Conservation (phyloP, 2,888 invertebrate genomes). For the Cataglyphis albicans region DNA sequence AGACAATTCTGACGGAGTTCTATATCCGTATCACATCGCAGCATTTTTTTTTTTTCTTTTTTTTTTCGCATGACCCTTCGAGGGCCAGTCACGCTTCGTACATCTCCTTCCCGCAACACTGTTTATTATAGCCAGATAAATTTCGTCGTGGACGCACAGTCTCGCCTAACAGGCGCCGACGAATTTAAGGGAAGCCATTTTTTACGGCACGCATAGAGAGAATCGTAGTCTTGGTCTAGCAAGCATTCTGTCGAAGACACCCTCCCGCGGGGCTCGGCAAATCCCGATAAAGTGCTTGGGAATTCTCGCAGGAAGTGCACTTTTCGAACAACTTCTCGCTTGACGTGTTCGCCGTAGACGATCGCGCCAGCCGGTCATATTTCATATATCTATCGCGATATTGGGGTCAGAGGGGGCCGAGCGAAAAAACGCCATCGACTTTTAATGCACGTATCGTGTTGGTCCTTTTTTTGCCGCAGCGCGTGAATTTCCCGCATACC, state of each 20-base stretch:
- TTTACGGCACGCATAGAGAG: conserved; percentile 41
- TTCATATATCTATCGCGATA: conserved; percentile 61
- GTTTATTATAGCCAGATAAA: conserved; percentile 43
- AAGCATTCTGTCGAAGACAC: conserved; percentile 64
- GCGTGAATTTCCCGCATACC: conserved; percentile 33
- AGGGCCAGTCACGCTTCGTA: conserved; percentile 25
- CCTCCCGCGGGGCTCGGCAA: conserved; percentile 60
- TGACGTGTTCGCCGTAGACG: conserved; percentile 73
- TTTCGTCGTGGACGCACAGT: conserved; percentile 26
- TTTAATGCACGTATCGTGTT: conserved; percentile 62
- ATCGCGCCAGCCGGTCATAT: conserved; percentile 56
- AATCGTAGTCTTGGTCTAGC: conserved; percentile 77
- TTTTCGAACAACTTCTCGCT: conserved; percentile 70
- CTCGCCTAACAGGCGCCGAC: conserved; percentile 48
- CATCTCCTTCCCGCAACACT: conserved; percentile 15
- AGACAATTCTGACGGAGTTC: neutral
- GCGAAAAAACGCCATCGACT: conserved; percentile 54
- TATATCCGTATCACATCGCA: neutral
- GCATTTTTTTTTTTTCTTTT: conserved; percentile 7
- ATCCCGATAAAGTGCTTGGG: conserved; percentile 75
- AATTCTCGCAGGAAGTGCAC: conserved; percentile 71
- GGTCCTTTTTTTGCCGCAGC: conserved; percentile 22
- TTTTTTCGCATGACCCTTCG: neutral
- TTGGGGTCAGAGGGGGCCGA: conserved; percentile 50
- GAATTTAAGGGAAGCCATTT: conserved; percentile 49